These are phyloP conservation scores for Clitarchus hookeri DNA, from an alignment of 2,888 invertebrate species.

Conservation along the genomic window DNA sequence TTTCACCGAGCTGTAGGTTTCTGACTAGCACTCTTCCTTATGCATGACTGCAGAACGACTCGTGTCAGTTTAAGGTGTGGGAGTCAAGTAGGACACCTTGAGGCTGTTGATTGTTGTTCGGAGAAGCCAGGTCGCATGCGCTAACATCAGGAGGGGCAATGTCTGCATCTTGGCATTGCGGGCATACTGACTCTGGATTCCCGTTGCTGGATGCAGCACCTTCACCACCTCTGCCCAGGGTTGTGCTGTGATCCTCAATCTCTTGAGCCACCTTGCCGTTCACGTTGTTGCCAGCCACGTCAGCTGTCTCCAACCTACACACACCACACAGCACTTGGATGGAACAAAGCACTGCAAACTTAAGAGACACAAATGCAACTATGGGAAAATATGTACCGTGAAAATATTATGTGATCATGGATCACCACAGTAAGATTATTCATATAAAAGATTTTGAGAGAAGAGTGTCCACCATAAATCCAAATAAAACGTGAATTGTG, in stretches of 20 bases:
- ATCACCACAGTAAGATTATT: no score
- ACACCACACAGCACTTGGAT: no score
- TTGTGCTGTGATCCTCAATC: background rate
- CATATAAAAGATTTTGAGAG: no score
- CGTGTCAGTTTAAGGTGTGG: background rate
- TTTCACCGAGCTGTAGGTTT: background rate
- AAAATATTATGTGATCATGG: no score
- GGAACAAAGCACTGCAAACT: no score
- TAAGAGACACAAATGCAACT: no score
- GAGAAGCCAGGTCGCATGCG: constrained; percentile 33
- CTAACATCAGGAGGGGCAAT: constrained; percentile 28
- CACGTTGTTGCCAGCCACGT: background rate
- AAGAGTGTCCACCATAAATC: no score
- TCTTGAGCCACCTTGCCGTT: background rate
- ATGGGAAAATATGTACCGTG: no score
- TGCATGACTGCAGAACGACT: background rate
- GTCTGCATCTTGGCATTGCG: background rate
- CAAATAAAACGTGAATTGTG: no score
- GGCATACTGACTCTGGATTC: background rate
- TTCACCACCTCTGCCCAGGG: background rate
- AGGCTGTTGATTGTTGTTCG: constrained; percentile 36
- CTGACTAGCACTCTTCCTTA: background rate
- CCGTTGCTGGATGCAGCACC: background rate
- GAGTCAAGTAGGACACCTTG: background rate
- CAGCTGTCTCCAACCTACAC: background rate